Conservation (phyloP, 2,113 vertebrate species). For the Labeo rohita region DNA sequence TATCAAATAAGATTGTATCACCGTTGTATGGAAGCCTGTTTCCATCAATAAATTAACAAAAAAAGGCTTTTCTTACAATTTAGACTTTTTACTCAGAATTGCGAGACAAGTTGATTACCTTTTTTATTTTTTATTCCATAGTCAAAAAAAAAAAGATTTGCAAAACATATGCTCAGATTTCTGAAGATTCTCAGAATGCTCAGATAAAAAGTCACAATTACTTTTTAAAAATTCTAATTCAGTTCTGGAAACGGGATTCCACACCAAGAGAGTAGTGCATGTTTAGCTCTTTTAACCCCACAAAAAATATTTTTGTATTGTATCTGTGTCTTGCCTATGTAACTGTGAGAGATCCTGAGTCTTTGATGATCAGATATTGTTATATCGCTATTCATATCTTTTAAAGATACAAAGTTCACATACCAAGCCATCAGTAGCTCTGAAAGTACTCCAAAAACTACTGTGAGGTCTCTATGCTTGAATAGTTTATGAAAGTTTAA, state of each 20-base stretch:
- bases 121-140: background rate
- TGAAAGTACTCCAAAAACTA: background rate
- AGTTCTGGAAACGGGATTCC: background rate
- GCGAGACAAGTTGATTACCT: too few species aligned
- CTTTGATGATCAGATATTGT: background rate
- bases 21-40: background rate
- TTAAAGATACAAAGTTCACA: background rate
- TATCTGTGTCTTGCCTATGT: background rate
- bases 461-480: too few species aligned
- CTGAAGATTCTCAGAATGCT: background rate
- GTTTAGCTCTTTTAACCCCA: background rate
- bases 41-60: background rate
- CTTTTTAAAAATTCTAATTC: too few species aligned
- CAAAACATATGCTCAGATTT: too few species aligned
- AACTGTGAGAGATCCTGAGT: background rate
- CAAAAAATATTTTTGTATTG: background rate
- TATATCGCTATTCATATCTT: background rate
- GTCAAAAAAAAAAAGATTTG: background rate
- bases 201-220: background rate
- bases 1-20: slow-evolving; percentile 33
- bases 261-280: background rate
- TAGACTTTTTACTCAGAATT: too few species aligned
- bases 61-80: background rate
- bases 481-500: background rate
- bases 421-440: background rate